Conservation (phyloP, 2,888 invertebrate species). For the Anorthoa munda region DNA sequence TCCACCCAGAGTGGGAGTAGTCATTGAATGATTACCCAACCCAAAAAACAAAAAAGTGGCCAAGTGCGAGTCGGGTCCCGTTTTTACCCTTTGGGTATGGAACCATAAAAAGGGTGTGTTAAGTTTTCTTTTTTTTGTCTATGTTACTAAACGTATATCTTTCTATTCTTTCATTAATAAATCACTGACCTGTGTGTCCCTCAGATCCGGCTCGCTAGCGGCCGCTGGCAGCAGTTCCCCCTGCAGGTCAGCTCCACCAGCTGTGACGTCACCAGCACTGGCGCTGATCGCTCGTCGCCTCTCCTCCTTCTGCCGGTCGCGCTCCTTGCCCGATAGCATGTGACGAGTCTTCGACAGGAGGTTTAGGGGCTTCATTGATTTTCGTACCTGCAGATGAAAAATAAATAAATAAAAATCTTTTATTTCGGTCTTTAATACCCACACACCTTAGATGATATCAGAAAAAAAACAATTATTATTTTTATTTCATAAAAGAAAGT, state of each 20-base stretch:
- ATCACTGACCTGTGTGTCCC: constrained; percentile 84
- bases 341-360: constrained; percentile 82
- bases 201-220: constrained; percentile 93
- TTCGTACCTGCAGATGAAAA: constrained; percentile 74
- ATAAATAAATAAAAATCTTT: not conserved
- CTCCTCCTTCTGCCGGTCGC: constrained; percentile 70
- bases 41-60: no score
- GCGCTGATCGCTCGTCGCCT: constrained; percentile 79
- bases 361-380: constrained; percentile 83
- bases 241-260: constrained; percentile 77
- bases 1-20: no score
- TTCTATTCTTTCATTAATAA: no score
- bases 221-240: constrained; percentile 83
- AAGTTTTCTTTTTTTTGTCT: no score
- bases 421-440: no score
- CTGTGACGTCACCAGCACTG: constrained; percentile 86
- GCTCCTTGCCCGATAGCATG: constrained; percentile 79
- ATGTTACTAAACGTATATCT: no score
- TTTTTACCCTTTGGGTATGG: no score
- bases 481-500: not conserved
- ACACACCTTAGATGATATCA: no score
- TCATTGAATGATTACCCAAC: no score
- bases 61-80: no score
- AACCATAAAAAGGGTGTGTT: no score
- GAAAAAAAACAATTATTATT: no score